Percentiles rank a stretch among this genome's conserved stretches.
These are phyloP conservation scores for Drosophila seclusa DNA, from an alignment of 2,888 invertebrate genomes.

Conservation along the genomic window DNA sequence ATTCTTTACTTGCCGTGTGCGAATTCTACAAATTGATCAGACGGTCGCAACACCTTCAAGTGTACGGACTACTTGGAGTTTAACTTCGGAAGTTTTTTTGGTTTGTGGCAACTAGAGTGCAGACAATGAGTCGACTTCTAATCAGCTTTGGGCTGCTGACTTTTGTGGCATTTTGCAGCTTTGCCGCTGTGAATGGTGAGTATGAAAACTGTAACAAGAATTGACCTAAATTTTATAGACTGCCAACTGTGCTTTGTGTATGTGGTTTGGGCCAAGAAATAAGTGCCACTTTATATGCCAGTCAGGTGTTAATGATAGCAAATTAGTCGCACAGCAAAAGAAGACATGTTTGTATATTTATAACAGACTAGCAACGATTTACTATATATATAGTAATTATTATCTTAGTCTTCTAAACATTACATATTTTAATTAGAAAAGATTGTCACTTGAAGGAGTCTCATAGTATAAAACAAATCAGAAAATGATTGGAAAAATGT, in stretches of 20 bases:
- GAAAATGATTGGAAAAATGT: no score
- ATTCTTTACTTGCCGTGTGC: constrained; percentile 53
- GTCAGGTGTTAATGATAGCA: constrained; percentile 34
- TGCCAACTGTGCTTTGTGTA: constrained; percentile 19
- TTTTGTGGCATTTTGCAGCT: constrained; percentile 43
- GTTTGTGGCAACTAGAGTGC: constrained; percentile 24
- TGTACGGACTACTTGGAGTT: constrained; percentile 43
- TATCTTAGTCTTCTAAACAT: not conserved
- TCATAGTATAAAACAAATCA: no score
- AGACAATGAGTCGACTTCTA: constrained; percentile 57
- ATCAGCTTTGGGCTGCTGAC: constrained; percentile 41
- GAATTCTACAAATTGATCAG: constrained; percentile 38
- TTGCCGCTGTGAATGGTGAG: constrained; percentile 61
- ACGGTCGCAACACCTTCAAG: constrained; percentile 51
- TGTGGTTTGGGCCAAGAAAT: constrained; percentile 3
- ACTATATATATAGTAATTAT: not conserved
- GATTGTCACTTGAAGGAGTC: not conserved
- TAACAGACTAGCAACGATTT: not conserved
- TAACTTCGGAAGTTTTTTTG: not conserved
- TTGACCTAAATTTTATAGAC: constrained; percentile 37
- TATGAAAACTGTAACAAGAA: constrained; percentile 20
- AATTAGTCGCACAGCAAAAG: not conserved
- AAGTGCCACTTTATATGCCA: constrained; percentile 36
- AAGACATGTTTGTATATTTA: not conserved
- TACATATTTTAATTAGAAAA: not conserved